Base-by-base conservation (phyloP, 1,140 invertebrate genomes). In the Varroa destructor region DNA sequence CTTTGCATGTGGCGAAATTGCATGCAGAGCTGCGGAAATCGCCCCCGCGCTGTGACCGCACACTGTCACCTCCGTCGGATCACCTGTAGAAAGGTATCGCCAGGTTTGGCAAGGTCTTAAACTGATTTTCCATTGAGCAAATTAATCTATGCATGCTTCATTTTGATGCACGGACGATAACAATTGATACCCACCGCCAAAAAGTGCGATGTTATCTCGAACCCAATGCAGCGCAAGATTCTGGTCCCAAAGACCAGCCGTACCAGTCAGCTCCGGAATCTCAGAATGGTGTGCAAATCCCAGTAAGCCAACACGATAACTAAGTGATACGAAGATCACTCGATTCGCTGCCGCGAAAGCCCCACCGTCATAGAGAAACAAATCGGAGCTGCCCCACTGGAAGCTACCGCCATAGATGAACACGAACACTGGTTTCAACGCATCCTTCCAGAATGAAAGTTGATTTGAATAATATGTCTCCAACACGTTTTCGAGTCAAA, bases 181-280 rank as follows among this genome's bases (percentile, higher is more conserved):
- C 2, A n/a, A 8, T 51, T 5, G 4, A 67, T 12, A 67, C 61
- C 2, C 40, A 67, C 95, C 95, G 55, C 93, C 94, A 80, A 99
- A 98, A 43, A 85, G 83, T 71, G 85, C 85, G 73, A 97, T 95
- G 81, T 99, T 97, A 77, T 92, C 88, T 77, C 87, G 86, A 4
- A 98, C 87, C 90, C 91, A 95, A 78, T 92, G 87, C 54, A 95
- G 83, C 3, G 91, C 93, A 88, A 96, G 88, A 75, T 93, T 81
- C 80, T 96, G 93, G 79, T 97, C 93, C 76, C 91, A 94, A 73
- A 97, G 81, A 8, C 93, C 95, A 64, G 91, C 88, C 79, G 97
- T 98, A 8, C 94, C 94, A 0, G 93, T 91, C 36, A 91, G 90
- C 75, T 94, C 91, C 4, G 87, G 81, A 36, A 72, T 74, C 8